Evolutionary conservation across 2,888 invertebrate genomes (phyloP).

Genomic region (Drosophila acutilabella): DNA sequence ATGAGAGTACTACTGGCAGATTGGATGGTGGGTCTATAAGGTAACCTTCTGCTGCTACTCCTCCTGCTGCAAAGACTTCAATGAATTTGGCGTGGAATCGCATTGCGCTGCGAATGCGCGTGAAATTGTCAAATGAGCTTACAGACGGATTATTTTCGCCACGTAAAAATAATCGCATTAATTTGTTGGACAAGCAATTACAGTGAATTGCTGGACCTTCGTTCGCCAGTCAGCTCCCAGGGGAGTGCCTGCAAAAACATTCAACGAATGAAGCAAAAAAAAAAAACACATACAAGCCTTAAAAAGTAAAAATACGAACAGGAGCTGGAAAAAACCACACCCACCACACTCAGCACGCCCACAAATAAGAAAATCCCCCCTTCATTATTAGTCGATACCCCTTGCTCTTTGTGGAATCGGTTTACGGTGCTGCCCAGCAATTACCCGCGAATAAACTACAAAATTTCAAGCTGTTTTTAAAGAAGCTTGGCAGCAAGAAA

Average conservation of each 20-base stretch:
- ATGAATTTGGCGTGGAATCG: conserved; percentile 38
- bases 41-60: neutral
- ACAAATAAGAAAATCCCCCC: conserved; percentile 21
- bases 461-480: conserved; percentile 47
- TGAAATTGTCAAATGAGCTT: conserved; percentile 71
- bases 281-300: conserved; percentile 10
- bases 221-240: neutral
- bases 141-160: conserved; percentile 69
- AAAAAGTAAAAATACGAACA: conserved; percentile 1
- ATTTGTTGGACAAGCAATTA: conserved; percentile 74
- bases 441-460: conserved; percentile 56
- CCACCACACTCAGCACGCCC: conserved; percentile 3
- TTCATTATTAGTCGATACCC: conserved; percentile 17
- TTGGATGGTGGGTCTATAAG: neutral
- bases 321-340: neutral
- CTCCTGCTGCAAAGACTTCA: conserved; percentile 18
- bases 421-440: conserved; percentile 46
- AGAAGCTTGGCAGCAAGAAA: conserved; percentile 2
- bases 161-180: conserved; percentile 74
- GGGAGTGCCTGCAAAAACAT: conserved; percentile 35
- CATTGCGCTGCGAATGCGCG: conserved; percentile 51
- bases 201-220: conserved; percentile 41
- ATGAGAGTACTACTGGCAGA: neutral
- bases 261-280: conserved; percentile 4
- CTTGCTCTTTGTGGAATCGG: conserved; percentile 7